Evolutionary conservation across 2,888 invertebrate genomes (phyloP), one percentile per base, ranked within the genome.

Genomic region (Lymantria dispar): DNA sequence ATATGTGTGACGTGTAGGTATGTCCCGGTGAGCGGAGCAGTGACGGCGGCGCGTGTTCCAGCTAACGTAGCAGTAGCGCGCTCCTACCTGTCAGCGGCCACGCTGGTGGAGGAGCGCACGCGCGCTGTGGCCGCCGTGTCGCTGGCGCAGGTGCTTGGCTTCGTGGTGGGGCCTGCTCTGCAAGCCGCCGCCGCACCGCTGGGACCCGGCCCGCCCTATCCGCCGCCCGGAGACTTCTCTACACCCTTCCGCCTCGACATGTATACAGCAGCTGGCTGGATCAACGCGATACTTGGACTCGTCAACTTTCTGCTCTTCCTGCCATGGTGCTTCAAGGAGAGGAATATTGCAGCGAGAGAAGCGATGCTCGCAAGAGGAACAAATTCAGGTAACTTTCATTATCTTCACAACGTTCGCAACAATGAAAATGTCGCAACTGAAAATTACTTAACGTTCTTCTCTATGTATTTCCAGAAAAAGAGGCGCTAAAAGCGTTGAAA

Each of bases 231-330:
- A 0, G 82, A 89, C 47, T 76, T 81, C 56, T 77, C 93, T n/a
- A 78, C 93, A 10, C 85, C 93, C 8, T 76, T 96, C 42, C 93
- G 94, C 43, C 85, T 97, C 42, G 95, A 97, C 82, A 97, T 97
- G 97, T 97, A 95, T 87, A 97, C 97, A 0, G 96, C 96, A 9
- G 93, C 95, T 3, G 97, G 96, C 7, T 97, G 97, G 97, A 94
- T 96, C 68, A 97, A 97, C 80, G 96, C 95, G 2, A 58, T 95
- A 22, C 91, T 97, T 70, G 95, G 96, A 11, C 67, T 95, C 8
- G 52, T 94, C 42, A 97, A 97, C 85, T 92, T 96, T 51, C 68
- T 93, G 48, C 89, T 96, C 56, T 96, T 96, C 73, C 84, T 96
- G 70, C 97, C 97, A 0, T 92, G 92, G 62, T 90, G 94, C 63